Evolutionary conservation across 1,140 invertebrate genomes (phyloP), one percentile per base, ranked within the genome.

Genomic region (Drosophila busckii): DNA sequence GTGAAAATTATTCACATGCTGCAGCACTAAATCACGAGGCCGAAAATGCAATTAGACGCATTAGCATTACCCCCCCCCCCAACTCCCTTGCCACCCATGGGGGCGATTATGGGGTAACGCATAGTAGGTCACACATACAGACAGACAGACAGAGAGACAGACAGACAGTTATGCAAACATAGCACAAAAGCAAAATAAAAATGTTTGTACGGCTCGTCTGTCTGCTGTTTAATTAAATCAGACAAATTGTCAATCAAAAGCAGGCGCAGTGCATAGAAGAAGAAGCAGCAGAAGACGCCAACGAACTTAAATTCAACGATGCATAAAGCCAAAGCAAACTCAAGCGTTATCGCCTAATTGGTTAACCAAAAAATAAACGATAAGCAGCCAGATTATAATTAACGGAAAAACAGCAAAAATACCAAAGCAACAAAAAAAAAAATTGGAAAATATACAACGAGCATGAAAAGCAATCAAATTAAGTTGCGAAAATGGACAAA

Each of bases 151-250:
- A 25, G 8, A 16, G 3, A 16, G 6, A 8, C 29, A 0, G 10
- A 6, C 12, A 15, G 4, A 7, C 28, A 28, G 32, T 63, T 59
- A 58, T 61, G 70, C 70, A 76, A 66, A 70, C 76, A 78, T 70
- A 52, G 55, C n/a, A 49, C 35, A 42, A 54, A 58, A 61, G 46
- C 28, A 49, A 29, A 31, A 2, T 37, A 49, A 34, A 61, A 50
- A 55, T 58, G 45, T 65, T 75, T 75, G n/a, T n/a, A n/a, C n/a
- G n/a, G n/a, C n/a, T n/a, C n/a, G n/a, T n/a, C 64, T 63, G 61
- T 82, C 75, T 75, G 64, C 44, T 55, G 62, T 82, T 82, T 82
- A 80, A 80, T 80, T 82, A 80, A 80, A 82, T 80, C 75, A 80
- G 59, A 54, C 64, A 49, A 69, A 67, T 61, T 80, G 62, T 48